Evolutionary conservation across 2,888 invertebrate species (phyloP).

Genomic region (Dynastes grantii): DNA sequence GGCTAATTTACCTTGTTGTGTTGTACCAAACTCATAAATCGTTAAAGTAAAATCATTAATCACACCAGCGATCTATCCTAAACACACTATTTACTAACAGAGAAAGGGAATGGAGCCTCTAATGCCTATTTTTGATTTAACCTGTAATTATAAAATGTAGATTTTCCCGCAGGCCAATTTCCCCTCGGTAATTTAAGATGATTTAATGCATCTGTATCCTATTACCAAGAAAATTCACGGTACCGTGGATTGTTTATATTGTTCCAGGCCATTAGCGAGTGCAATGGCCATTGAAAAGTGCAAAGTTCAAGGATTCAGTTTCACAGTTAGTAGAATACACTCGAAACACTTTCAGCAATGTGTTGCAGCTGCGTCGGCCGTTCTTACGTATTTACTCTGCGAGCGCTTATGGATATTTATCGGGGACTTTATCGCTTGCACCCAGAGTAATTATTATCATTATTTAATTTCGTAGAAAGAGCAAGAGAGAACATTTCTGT

Average conservation of each 20-base stretch:
- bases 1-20: no score
- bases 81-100: constrained; percentile 10
- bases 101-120: not conserved
- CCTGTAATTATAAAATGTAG: constrained; percentile 44
- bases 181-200: constrained; percentile 44
- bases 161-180: constrained; percentile 38
- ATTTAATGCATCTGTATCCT: constrained; percentile 38
- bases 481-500: not conserved
- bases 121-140: constrained; percentile 31
- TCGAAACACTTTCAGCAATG: constrained; percentile 38
- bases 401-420: not conserved
- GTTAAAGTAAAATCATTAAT: no score
- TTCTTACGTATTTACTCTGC: constrained; percentile 23
- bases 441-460: not conserved
- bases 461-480: not conserved
- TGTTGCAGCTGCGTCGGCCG: constrained; percentile 1
- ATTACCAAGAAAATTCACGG: constrained; percentile 43
- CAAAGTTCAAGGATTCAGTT: constrained; percentile 64
- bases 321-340: constrained; percentile 39
- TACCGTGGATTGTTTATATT: constrained; percentile 47
- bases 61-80: not conserved
- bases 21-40: no score
- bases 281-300: constrained; percentile 65
- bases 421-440: constrained; percentile 8
- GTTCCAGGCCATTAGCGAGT: constrained; percentile 57